Base-by-base conservation (phyloP, 1,140 invertebrate genomes). In the Calliphora vicina region DNA sequence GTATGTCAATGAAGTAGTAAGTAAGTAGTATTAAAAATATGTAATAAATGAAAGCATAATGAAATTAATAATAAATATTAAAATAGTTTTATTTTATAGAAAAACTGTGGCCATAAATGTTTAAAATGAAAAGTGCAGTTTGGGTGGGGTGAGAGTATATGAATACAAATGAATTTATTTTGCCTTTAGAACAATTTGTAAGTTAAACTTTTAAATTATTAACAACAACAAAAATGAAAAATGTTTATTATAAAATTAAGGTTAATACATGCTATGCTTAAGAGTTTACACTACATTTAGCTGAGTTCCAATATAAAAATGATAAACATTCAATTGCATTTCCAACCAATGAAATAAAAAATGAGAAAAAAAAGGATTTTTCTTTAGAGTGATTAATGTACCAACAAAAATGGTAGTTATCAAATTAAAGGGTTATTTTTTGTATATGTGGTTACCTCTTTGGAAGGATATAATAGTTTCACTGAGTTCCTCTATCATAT, bases 381-480 rank as follows among this genome's bases (percentile, higher is more conserved):
- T 8, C 25, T 67, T 67, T 67, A 67, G n/a, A n/a, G n/a, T 67
- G 23, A 67, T 67, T 67, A 67, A 67, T 67, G 20, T 12, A 23
- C 61, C 61, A 67, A 35, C 35, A 35, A 23, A 67, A 67, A 67
- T 67, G 61, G 61, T 67, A 67, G 20, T 67, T 67, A 67, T 23
- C n/a, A 67, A 67, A 67, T 67, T 20, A 67, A 50, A 50, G 4
- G 9, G n/a, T 67, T 67, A 67, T 67, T 76, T 76, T 17, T 29
- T 74, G 27, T 35, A 74, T 26, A 15, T 76, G 45, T 92, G 61
- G 61, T 95, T 96, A 98, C 97, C 97, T 97, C 97, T 94, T 94
- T 99, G 97, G 94, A 99, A 98, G 91, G 97, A 98, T 93, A 99
- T 98, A 92, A 98, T 97, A 88, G 97, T 98, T 93, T 98, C 97